Base-by-base conservation (phyloP, 2,797 vertebrate species). In the Psittacula derbiana region DNA sequence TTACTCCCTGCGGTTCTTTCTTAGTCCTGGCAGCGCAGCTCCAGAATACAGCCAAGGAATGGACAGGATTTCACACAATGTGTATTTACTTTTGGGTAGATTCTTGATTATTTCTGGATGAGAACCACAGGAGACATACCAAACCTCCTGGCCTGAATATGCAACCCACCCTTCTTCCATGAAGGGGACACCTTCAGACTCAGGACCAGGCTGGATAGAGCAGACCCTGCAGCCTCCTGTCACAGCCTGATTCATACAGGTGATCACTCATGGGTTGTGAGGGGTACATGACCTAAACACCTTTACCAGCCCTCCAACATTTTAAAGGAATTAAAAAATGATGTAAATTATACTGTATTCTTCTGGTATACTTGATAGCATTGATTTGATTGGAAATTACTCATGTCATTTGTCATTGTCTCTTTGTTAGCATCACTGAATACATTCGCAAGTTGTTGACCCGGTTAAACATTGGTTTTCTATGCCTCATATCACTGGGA, bases 61-160 rank as follows among this genome's bases (percentile, higher is more conserved):
- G 36, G 19, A 46, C 78, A 60, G 73, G 64, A 70, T 74, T 96
- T 88, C 71, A 88, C 40, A 73, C 43, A 86, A 55, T 17, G 71
- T 67, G n/a, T 93, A 69, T 94, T 96, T 96, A 80, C 76, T 86
- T 93, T 88, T 60, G 70, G 28, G 76, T 79, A 67, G 60, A 81
- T 88, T 81, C 44, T 65, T 90, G 55, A 65, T 90, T 94, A 31
- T 87, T 93, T 86, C 80, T 95, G 78, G 74, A 93, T 61, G 55
- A 40, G 44, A 88, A 57, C 70, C 2, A 1, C 1, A 4, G 5
- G 8, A 90, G 60, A 49, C 47, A 71, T 64, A 80, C 47, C 71
- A 88, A 73, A 33, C 4, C 17, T 86, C 27, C 64, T 81, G 64
- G 57, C 33, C 16, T 69, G 57, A 89, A 62, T 43, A 27, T 41